phyloP scores from a whole-genome alignment of 2,888 invertebrate species.

The Drosophila fulvimacula region DNA sequence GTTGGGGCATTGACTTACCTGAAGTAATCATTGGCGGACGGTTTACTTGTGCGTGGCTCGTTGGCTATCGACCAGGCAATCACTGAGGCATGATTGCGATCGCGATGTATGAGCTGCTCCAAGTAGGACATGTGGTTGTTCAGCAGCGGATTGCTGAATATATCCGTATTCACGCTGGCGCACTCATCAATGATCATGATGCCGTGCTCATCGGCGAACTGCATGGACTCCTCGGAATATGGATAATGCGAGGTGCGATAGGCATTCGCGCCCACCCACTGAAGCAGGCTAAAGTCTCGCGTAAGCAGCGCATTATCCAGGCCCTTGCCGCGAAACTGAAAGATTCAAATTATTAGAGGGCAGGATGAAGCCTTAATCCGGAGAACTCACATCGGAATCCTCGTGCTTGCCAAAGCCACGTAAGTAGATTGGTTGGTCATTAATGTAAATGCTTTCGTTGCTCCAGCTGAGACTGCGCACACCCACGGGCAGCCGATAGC shows the following conservation, averaged over 20 bases:
- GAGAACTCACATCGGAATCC: conserved; percentile 90
- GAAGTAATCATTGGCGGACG: conserved; percentile 91
- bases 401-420: conserved; percentile 98
- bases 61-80: conserved; percentile 99
- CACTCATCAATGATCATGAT: conserved; percentile 98
- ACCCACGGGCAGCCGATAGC: conserved; percentile 93
- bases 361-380: neutral
- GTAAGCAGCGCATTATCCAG: conserved; percentile 94
- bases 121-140: conserved; percentile 93
- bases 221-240: conserved; percentile 98
- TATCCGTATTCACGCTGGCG: conserved; percentile 94
- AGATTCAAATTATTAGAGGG: neutral
- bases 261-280: conserved; percentile 97
- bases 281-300: conserved; percentile 96
- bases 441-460: conserved; percentile 90
- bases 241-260: conserved; percentile 99
- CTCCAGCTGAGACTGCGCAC: conserved; percentile 93
- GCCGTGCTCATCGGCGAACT: conserved; percentile 95
- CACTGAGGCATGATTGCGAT: conserved; percentile 97
- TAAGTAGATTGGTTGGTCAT: conserved; percentile 93
- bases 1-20: conserved; percentile 85
- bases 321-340: conserved; percentile 95
- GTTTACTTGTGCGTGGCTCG: conserved; percentile 91
- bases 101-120: conserved; percentile 93
- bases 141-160: conserved; percentile 89